phyloP scores from a whole-genome alignment of 64 coral and sea anemone genomes.

The Anthopleura sola region DNA sequence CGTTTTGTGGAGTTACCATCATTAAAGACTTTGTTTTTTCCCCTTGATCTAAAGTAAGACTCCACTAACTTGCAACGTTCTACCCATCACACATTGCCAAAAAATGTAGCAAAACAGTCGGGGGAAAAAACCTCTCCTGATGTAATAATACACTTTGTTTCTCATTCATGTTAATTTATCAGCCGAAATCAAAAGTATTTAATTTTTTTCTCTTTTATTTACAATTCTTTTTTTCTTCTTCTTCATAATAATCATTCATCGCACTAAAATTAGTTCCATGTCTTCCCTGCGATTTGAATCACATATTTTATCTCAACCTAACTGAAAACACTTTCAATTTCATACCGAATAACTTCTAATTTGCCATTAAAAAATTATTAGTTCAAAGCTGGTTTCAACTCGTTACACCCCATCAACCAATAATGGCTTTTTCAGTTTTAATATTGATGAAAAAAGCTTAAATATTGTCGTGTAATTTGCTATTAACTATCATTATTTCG shows the following conservation, averaged over 20 bases:
- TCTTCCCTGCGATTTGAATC: too few relatives aligned
- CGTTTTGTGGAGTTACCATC: not conserved
- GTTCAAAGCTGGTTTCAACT: not conserved
- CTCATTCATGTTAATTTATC: too few relatives aligned
- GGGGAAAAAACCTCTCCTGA: too few relatives aligned
- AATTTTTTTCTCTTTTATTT: too few relatives aligned
- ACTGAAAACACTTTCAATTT: not conserved
- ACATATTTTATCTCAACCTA: too few relatives aligned
- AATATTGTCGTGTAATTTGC: not conserved
- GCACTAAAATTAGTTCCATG: too few relatives aligned
- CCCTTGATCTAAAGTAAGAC: not conserved
- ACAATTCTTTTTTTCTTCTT: too few relatives aligned
- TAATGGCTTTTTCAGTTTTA: not conserved
- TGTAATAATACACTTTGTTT: too few relatives aligned
- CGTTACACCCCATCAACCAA: not conserved
- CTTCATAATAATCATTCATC: too few relatives aligned
- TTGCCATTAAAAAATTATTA: not conserved
- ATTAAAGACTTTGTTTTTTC: not conserved
- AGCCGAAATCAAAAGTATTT: too few relatives aligned
- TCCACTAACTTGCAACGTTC: not conserved
- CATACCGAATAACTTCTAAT: not conserved
- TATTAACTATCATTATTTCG: slow-evolving; percentile 1
- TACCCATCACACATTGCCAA: not conserved
- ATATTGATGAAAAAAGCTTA: not conserved
- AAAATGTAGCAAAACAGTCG: too few relatives aligned